A percentile compares a stretch with the other conserved stretches of the same genome.
phyloP scores from a whole-genome alignment of 2,797 vertebrate species.

The Halcyon smyrnensis region DNA sequence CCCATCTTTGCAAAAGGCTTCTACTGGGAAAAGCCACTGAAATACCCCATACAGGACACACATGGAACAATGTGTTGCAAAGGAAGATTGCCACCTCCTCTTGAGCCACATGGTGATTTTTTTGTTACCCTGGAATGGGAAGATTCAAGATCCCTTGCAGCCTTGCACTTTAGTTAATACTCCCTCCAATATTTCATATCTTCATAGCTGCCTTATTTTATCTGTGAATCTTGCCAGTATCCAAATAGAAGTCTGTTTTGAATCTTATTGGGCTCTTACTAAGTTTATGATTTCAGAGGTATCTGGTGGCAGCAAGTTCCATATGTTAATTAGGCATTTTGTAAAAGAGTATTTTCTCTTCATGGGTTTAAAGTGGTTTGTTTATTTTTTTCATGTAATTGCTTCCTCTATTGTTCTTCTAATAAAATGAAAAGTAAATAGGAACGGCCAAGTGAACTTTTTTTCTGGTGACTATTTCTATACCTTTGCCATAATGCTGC shows the following conservation, averaged over 20 bases:
- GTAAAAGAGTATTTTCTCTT: slow-evolving; percentile 21
- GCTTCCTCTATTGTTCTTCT: slow-evolving; percentile 30
- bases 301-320: neutral
- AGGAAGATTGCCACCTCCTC: neutral
- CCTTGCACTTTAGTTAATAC: neutral
- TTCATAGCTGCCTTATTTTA: neutral
- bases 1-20: neutral
- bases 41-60: neutral
- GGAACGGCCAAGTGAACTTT: slow-evolving; percentile 8
- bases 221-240: neutral
- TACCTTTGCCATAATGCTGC: neutral
- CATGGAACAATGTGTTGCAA: rapidly evolving
- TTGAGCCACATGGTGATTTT: neutral
- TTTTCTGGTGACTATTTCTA: slow-evolving; percentile 26
- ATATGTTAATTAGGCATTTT: slow-evolving; percentile 19
- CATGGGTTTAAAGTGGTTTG: neutral
- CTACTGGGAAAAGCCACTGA: neutral
- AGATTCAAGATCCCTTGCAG: neutral
- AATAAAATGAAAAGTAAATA: slow-evolving; percentile 58
- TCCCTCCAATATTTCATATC: neutral
- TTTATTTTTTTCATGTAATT: neutral
- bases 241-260: neutral
- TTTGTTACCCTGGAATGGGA: neutral
- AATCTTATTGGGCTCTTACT: neutral
- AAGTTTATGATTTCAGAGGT: slow-evolving; percentile 1